A percentile compares a stretch with the other conserved stretches of the same genome.
phyloP scores from a whole-genome alignment of 2,888 invertebrate genomes.

The Leptarthrus brevirostris region DNA sequence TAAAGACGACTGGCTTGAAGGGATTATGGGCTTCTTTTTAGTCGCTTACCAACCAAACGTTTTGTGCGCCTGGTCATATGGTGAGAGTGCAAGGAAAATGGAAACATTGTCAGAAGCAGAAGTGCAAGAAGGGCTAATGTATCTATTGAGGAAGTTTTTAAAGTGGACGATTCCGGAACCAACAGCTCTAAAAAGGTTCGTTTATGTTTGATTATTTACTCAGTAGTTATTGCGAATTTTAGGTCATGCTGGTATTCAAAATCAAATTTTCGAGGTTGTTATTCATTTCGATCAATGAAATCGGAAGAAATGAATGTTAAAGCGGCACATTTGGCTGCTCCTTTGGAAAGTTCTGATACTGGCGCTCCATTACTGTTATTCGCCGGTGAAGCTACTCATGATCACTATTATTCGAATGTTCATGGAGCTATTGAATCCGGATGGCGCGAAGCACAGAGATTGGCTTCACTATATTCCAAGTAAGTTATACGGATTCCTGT shows the following conservation, averaged over 20 bases:
- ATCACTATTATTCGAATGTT: slow-evolving; percentile 74
- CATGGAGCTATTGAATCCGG: slow-evolving; percentile 83
- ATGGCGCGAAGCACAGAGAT: slow-evolving; percentile 76
- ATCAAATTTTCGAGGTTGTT: slow-evolving; percentile 73
- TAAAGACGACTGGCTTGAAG: slow-evolving; percentile 72
- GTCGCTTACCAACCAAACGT: slow-evolving; percentile 73
- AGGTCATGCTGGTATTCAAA: slow-evolving; percentile 77
- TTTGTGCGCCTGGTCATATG: slow-evolving; percentile 79
- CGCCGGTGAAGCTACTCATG: slow-evolving; percentile 77
- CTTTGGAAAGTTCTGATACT: slow-evolving; percentile 62
- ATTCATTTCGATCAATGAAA: slow-evolving; percentile 72
- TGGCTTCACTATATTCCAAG: slow-evolving; percentile 65
- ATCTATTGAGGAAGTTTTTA: slow-evolving; percentile 63
- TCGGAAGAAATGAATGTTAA: slow-evolving; percentile 71
- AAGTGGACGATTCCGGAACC: slow-evolving; percentile 63
- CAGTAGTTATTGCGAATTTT: slow-evolving; percentile 50
- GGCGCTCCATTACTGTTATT: slow-evolving; percentile 72
- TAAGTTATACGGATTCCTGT: slow-evolving; percentile 43
- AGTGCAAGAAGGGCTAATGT: slow-evolving; percentile 62
- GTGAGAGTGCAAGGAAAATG: slow-evolving; percentile 72
- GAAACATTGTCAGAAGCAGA: slow-evolving; percentile 72
- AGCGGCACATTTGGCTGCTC: slow-evolving; percentile 70
- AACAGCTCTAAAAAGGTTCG: slow-evolving; percentile 56
- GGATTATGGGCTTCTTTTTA: slow-evolving; percentile 76
- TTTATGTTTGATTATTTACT: slow-evolving; percentile 3